Evolutionary conservation across 1,140 invertebrate genomes (phyloP), one percentile per base, ranked within the genome.

Genomic region (Drosophila rufa): DNA sequence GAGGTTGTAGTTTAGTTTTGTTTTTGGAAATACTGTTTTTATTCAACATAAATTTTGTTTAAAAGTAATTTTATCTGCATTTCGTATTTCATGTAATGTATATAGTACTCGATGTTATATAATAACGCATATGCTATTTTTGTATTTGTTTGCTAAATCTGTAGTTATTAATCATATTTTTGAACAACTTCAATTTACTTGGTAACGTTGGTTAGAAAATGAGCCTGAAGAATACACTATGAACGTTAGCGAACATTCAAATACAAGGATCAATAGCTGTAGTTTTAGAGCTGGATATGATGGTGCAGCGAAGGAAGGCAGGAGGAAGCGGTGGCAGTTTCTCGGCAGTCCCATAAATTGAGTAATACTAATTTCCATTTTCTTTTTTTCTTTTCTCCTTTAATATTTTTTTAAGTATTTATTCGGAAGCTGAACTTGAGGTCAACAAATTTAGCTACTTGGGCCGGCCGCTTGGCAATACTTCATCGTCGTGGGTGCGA

Each of bases 1-100:
- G 2, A n/a, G 15, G 4, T 38, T 15, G 2, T 8, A 15, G 4
- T 17, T 12, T 36, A 19, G 30, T 62, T 67, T 79, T 76, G 83
- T 87, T 80, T 86, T 80, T 85, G 85, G 85, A 90, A 90, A 90
- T 90, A 90, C 85, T 90, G 85, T 90, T 90, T 84, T 90, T 90
- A 90, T 90, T 90, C 85, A 90, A 90, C 85, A 90, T 90, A 90
- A 90, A 85, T 91, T 85, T 80, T 90, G 85, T 87, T 87, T 87
- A 89, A 89, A 87, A 90, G 85, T 89, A 87, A 89, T 84, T 89
- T 80, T 89, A 67, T 60, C 79, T 79, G 77, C 76, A 74, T 79
- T 79, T 79, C 45, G 77, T 79, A 84, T 85, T 89, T 83, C 75
- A 74, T 85, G 89, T 84, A 65, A 80, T 80, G 62, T 82, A 85